These are phyloP conservation scores for Diaperis boleti DNA, from an alignment of 2,888 invertebrate species.

Conservation along the genomic window DNA sequence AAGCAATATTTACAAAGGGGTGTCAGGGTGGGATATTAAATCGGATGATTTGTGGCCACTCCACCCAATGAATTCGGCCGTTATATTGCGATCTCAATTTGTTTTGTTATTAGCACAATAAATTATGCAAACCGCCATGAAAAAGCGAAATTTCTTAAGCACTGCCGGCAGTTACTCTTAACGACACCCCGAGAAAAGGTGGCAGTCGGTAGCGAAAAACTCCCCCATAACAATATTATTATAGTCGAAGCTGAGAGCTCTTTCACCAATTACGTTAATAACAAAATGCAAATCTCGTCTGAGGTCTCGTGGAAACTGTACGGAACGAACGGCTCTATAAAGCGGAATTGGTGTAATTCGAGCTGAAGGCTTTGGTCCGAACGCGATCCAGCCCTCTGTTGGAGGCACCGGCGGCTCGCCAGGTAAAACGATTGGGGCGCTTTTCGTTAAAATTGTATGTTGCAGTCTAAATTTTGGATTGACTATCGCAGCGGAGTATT, in stretches of 20 bases:
- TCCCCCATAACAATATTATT: conserved; percentile 16
- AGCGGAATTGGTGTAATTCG: conserved; percentile 48
- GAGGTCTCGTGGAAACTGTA: conserved; percentile 5
- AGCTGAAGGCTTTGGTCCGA: conserved; percentile 40
- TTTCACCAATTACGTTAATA: conserved; percentile 31
- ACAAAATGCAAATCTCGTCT: conserved; percentile 34
- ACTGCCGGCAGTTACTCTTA: background rate
- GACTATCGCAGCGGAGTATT: no score
- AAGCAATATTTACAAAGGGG: conserved; percentile 49
- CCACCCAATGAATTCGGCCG: conserved; percentile 46
- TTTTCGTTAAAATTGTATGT: no score
- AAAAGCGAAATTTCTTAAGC: no score
- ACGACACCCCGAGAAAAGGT: background rate
- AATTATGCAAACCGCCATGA: background rate
- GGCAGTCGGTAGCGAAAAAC: conserved; percentile 1
- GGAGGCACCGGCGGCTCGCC: no score
- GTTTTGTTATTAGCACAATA: conserved; percentile 5
- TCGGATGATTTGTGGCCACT: conserved; percentile 58
- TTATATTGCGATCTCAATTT: conserved; percentile 33
- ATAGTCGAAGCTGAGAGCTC: background rate
- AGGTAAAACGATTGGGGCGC: no score
- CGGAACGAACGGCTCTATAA: conserved; percentile 32
- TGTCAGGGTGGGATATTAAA: conserved; percentile 54
- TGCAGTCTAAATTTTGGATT: no score
- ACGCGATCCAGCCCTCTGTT: conserved; percentile 48